Percentiles rank a stretch among this genome's conserved stretches.
Conservation (phyloP, 2,888 invertebrate species). For the Aporophyla nigra region DNA sequence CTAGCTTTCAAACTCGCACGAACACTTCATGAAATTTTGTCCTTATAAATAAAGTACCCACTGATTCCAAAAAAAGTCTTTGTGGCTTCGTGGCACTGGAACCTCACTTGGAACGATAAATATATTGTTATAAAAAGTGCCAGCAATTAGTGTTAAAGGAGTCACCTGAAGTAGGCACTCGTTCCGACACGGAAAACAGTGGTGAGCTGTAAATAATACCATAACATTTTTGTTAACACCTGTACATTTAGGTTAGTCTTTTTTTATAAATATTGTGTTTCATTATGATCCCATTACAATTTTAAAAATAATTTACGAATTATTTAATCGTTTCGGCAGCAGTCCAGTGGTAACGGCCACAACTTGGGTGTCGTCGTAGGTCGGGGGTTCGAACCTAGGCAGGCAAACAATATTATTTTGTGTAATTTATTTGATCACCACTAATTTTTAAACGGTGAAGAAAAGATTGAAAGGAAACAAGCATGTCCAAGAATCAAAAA, state of each 20-base stretch:
- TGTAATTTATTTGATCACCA: too few species aligned
- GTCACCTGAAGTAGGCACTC: constrained; percentile 12
- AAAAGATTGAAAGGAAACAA: too few species aligned
- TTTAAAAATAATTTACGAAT: background rate
- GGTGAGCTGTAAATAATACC: constrained; percentile 23
- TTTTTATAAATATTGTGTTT: background rate
- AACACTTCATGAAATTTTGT: background rate
- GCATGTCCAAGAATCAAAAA: too few species aligned
- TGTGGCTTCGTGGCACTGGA: background rate
- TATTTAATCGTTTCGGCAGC: background rate
- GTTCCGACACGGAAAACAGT: constrained; percentile 17
- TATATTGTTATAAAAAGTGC: constrained; percentile 26
- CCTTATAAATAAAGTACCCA: background rate
- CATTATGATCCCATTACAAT: background rate
- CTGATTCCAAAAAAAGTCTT: background rate
- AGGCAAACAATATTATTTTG: too few species aligned
- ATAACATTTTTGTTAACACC: constrained; percentile 14
- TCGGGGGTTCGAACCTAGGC: too few species aligned
- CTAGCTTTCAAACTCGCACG: background rate
- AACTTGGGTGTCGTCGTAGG: too few species aligned
- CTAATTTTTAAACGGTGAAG: too few species aligned
- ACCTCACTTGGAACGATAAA: background rate
- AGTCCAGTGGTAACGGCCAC: too few species aligned
- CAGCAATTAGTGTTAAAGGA: constrained; percentile 43
- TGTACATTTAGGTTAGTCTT: constrained; percentile 1